Conservation (phyloP, 2,113 vertebrate species). For the Bostrychus sinensis region DNA sequence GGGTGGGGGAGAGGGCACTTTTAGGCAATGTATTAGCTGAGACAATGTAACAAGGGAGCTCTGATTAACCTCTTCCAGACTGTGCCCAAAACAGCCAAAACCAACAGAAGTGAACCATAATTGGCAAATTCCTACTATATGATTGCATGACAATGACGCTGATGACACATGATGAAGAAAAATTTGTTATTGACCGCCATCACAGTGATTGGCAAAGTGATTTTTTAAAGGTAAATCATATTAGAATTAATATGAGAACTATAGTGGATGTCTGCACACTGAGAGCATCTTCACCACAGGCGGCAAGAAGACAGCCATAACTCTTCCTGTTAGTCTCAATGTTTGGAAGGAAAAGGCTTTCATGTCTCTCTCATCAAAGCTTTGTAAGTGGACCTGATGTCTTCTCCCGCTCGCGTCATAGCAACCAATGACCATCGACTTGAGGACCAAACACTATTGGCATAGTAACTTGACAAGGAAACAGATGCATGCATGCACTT, state of each 20-base stretch:
- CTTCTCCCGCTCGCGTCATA: slow-evolving; percentile 46
- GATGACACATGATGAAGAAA: slow-evolving; percentile 59
- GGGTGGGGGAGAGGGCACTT: slow-evolving; percentile 46
- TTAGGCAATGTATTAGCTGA: slow-evolving; percentile 65
- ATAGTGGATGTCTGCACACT: slow-evolving; percentile 12
- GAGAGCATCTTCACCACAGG: neutral
- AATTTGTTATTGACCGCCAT: slow-evolving; percentile 55
- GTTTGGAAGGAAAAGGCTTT: slow-evolving; percentile 56
- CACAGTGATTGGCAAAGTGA: slow-evolving; percentile 13
- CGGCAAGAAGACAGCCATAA: slow-evolving; percentile 19
- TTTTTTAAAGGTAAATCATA: slow-evolving; percentile 32
- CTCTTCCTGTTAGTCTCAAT: slow-evolving; percentile 24
- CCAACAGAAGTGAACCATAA: slow-evolving; percentile 63
- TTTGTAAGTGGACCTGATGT: slow-evolving; percentile 55
- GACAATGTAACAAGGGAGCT: slow-evolving; percentile 70
- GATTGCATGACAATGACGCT: slow-evolving; percentile 72
- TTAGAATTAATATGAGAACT: slow-evolving; percentile 30
- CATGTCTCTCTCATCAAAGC: slow-evolving; percentile 50
- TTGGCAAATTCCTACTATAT: slow-evolving; percentile 65
- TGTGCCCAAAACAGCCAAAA: slow-evolving; percentile 61
- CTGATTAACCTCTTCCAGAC: slow-evolving; percentile 71
- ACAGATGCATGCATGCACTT: slow-evolving; percentile 3
- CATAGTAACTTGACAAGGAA: slow-evolving; percentile 44
- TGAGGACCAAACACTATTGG: slow-evolving; percentile 36
- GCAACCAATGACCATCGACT: slow-evolving; percentile 61